These are phyloP conservation scores for Aplochiton taeniatus DNA, from an alignment of 2,797 vertebrate species.

Conservation along the genomic window DNA sequence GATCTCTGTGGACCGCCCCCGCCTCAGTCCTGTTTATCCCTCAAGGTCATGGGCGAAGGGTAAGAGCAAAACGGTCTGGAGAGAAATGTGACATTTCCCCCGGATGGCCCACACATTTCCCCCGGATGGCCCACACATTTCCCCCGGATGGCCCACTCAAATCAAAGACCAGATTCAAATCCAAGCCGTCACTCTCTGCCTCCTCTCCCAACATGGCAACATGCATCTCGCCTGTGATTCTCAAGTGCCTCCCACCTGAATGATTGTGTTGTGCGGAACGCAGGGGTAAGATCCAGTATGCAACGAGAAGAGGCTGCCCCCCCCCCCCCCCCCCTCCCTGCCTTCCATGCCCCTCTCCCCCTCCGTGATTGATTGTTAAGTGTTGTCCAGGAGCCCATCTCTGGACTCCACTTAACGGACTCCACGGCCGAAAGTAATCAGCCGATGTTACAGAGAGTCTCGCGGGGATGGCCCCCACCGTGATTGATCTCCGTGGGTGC, in stretches of 20 bases:
- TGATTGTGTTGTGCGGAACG: slow-evolving; percentile 78
- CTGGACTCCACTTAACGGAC: slow-evolving; percentile 79
- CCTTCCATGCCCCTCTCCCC: slow-evolving; percentile 39
- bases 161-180: slow-evolving; percentile 65
- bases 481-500: slow-evolving; percentile 80
- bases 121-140: slow-evolving; percentile 8
- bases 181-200: slow-evolving; percentile 39
- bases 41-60: too few relatives aligned
- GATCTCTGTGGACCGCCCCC: too few relatives aligned
- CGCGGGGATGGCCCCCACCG: slow-evolving; percentile 70
- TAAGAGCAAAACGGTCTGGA: neutral
- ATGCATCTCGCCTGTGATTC: slow-evolving; percentile 66
- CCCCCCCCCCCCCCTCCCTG: slow-evolving; percentile 41
- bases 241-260: slow-evolving; percentile 80
- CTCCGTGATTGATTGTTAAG: slow-evolving; percentile 82
- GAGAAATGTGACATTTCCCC: neutral
- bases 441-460: slow-evolving; percentile 80
- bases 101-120: slow-evolving; percentile 33
- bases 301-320: slow-evolving; percentile 70
- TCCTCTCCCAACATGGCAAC: slow-evolving; percentile 52
- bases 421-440: slow-evolving; percentile 82
- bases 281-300: slow-evolving; percentile 63
- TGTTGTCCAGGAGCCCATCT: slow-evolving; percentile 83
- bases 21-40: too few relatives aligned
- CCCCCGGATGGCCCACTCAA: slow-evolving; percentile 30